These are phyloP conservation scores for Lateolabrax maculatus DNA, from an alignment of 2,797 vertebrate species.

Conservation along the genomic window DNA sequence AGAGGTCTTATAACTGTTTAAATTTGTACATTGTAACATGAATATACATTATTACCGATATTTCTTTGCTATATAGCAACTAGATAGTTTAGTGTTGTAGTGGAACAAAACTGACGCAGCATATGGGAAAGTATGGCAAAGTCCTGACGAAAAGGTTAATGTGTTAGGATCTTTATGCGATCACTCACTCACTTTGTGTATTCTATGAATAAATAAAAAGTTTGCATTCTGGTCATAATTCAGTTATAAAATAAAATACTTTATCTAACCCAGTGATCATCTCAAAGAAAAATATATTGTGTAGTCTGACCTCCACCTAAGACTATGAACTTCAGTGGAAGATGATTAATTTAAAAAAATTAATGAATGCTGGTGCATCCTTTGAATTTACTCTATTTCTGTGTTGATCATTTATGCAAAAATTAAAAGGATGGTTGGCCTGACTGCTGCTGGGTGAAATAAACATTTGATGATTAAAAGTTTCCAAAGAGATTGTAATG, in stretches of 20 bases:
- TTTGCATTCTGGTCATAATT: not conserved
- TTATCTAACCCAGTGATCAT: not conserved
- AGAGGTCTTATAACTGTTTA: not conserved
- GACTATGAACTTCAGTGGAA: not conserved
- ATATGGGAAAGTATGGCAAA: not conserved
- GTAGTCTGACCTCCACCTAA: not conserved
- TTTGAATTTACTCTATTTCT: not conserved
- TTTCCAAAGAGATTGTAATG: not conserved
- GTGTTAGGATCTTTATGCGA: too few relatives aligned
- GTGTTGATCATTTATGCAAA: constrained; percentile 1
- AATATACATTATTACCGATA: not conserved
- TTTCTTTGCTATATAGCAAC: not conserved
- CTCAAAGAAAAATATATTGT: not conserved
- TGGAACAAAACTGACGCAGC: too few relatives aligned
- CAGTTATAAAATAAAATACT: not conserved
- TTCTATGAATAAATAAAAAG: too few relatives aligned
- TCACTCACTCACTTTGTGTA: too few relatives aligned
- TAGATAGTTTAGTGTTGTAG: not conserved
- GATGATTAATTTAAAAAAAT: not conserved
- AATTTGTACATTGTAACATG: not conserved
- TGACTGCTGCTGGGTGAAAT: not conserved
- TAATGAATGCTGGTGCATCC: not conserved
- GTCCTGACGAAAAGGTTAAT: too few relatives aligned
- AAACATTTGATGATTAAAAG: constrained; percentile 10
- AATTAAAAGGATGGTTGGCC: not conserved